These are phyloP conservation scores for Asobara japonica DNA, from an alignment of 1,140 invertebrate species.

Conservation along the genomic window DNA sequence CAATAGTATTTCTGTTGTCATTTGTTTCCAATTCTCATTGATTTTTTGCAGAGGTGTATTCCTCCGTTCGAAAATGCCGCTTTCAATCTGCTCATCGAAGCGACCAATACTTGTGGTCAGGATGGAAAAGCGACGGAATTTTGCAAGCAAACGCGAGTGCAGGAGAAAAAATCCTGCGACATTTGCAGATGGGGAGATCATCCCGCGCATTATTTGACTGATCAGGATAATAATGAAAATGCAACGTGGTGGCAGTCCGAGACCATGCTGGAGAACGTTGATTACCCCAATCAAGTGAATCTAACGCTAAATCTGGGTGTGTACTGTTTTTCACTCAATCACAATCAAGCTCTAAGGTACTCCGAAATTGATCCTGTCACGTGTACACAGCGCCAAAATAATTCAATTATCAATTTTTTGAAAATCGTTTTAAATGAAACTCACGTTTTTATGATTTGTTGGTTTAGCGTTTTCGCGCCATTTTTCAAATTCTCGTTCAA, in stretches of 20 bases:
- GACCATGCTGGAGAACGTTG: conserved; percentile 93
- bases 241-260: conserved; percentile 99
- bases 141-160: conserved; percentile 87
- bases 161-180: conserved; percentile 68
- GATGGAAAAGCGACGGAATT: conserved; percentile 79
- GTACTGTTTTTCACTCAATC: conserved; percentile 45
- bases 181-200: conserved; percentile 72
- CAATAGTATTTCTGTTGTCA: too few relatives aligned
- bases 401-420: too few relatives aligned
- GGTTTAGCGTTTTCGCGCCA: too few relatives aligned
- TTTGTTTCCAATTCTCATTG: too few relatives aligned
- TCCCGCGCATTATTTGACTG: conserved; percentile 85
- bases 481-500: too few relatives aligned
- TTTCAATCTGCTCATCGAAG: conserved; percentile 85
- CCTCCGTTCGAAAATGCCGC: conserved; percentile 97
- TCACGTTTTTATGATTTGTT: too few relatives aligned
- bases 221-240: conserved; percentile 88
- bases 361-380: too few relatives aligned
- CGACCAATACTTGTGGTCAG: conserved; percentile 94
- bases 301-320: conserved; percentile 89
- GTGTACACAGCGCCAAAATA: too few relatives aligned
- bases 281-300: conserved; percentile 91
- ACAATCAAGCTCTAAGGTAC: too few relatives aligned
- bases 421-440: too few relatives aligned
- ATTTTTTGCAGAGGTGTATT: conserved; percentile 84